Evolutionary conservation across 2,113 vertebrate species (phyloP).

Genomic region (Martes martes): DNA sequence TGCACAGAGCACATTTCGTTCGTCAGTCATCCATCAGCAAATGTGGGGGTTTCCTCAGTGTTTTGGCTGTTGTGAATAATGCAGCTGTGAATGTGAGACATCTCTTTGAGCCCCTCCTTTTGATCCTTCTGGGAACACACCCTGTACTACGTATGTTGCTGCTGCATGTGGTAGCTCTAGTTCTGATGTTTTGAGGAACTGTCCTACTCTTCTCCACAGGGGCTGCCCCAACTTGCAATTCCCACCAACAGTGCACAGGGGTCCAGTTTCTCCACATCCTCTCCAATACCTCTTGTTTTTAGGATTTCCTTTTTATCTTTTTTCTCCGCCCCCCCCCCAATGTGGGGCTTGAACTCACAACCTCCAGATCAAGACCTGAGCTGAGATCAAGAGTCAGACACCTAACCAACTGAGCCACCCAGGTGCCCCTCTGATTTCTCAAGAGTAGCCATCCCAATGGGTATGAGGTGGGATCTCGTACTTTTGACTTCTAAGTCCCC

Average conservation of each 20-base stretch:
- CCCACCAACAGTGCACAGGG: background rate
- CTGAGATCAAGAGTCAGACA: background rate
- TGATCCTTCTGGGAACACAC: background rate
- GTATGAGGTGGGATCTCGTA: background rate
- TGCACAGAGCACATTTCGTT: background rate
- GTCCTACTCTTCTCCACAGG: background rate
- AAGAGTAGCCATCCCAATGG: too few species aligned
- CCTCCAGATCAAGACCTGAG: background rate
- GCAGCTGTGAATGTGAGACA: background rate
- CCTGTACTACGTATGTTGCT: background rate
- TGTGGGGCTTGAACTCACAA: background rate
- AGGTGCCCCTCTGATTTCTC: background rate
- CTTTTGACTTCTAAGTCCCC: background rate
- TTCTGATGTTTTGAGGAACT: background rate
- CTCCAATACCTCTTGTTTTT: background rate
- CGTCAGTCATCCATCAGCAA: background rate
- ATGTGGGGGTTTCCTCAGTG: background rate
- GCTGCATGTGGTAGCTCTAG: background rate
- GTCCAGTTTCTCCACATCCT: background rate
- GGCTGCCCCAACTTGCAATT: background rate
- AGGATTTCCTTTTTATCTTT: background rate
- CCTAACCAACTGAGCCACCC: background rate
- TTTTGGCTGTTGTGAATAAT: background rate
- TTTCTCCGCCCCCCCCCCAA: fast-evolving
- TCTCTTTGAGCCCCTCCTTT: background rate